These are phyloP conservation scores for Pseudorhiza aurosa DNA, from an alignment of 30 jellyfish, hydroid and myxozoan genomes.

Conservation along the genomic window DNA sequence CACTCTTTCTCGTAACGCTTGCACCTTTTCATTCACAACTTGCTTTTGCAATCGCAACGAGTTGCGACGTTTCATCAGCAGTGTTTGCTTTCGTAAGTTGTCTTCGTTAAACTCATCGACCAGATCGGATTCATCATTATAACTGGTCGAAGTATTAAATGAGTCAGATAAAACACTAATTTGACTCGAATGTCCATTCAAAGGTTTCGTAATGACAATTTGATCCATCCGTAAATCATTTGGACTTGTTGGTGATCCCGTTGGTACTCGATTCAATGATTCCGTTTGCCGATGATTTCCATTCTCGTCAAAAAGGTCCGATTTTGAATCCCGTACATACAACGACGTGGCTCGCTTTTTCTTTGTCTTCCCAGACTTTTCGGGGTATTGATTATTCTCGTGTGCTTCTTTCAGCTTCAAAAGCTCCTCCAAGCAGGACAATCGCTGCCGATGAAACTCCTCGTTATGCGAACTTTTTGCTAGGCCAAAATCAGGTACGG, in stretches of 20 bases:
- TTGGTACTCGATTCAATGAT: conserved; percentile 3
- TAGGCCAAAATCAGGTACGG: conserved; percentile 46
- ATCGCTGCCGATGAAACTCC: conserved; percentile 32
- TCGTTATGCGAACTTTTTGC: background rate
- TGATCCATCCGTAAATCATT: background rate
- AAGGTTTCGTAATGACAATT: background rate
- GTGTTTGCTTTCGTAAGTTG: conserved; percentile 40
- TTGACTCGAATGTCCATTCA: background rate
- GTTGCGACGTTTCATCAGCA: conserved; percentile 62
- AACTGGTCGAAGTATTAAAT: background rate
- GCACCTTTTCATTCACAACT: conserved; percentile 21
- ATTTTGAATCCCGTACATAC: background rate
- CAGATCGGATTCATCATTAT: background rate
- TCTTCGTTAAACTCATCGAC: conserved; percentile 8
- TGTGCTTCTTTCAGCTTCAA: conserved; percentile 55
- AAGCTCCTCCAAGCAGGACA: conserved; percentile 60
- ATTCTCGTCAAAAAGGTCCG: conserved; percentile 23
- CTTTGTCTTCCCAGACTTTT: background rate
- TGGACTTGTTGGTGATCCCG: conserved; percentile 23
- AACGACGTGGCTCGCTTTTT: conserved; percentile 14
- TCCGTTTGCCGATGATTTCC: conserved; percentile 5
- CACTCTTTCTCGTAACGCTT: conserved; percentile 24
- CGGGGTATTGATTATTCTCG: conserved; percentile 55
- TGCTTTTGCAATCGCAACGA: conserved; percentile 48
- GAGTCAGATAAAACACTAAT: conserved; percentile 7